These are phyloP conservation scores for Chorisops tibialis DNA, from an alignment of 2,888 invertebrate species.

Conservation along the genomic window DNA sequence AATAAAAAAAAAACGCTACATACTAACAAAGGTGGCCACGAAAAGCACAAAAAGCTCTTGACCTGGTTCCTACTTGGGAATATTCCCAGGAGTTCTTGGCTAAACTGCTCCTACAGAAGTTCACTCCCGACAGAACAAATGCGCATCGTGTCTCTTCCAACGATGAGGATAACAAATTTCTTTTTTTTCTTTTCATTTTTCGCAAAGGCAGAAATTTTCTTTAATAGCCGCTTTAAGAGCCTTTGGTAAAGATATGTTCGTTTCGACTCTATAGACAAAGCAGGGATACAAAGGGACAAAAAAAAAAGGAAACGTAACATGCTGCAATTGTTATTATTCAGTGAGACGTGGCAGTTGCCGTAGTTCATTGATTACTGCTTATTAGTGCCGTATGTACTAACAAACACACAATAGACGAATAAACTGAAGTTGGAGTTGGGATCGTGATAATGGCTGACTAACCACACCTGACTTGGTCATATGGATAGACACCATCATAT, in stretches of 20 bases:
- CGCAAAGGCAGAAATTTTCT: not conserved
- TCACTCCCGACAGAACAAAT: not conserved
- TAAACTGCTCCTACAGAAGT: not conserved
- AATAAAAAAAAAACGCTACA: not conserved
- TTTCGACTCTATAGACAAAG: too few relatives aligned
- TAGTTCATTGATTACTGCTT: conserved; percentile 4
- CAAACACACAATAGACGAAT: not conserved
- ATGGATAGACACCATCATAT: too few relatives aligned
- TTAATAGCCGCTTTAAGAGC: conserved; percentile 1
- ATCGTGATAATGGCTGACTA: conserved; percentile 1
- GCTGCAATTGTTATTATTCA: not conserved
- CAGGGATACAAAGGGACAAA: not conserved
- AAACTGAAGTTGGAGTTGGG: not conserved
- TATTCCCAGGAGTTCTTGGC: not conserved
- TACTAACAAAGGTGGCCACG: not conserved
- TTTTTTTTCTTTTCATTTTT: too few relatives aligned
- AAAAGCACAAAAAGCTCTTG: not conserved
- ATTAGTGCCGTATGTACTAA: not conserved
- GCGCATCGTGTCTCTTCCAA: not conserved
- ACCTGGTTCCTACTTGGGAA: not conserved
- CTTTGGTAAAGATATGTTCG: not conserved
- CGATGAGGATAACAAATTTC: not conserved
- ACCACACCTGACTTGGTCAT: not conserved
- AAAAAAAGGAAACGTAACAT: not conserved
- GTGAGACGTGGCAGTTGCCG: not conserved